A percentile compares a stretch with the other conserved stretches of the same genome.
These are phyloP conservation scores for Leucoma salicis DNA, from an alignment of 2,888 invertebrate genomes.

Conservation along the genomic window DNA sequence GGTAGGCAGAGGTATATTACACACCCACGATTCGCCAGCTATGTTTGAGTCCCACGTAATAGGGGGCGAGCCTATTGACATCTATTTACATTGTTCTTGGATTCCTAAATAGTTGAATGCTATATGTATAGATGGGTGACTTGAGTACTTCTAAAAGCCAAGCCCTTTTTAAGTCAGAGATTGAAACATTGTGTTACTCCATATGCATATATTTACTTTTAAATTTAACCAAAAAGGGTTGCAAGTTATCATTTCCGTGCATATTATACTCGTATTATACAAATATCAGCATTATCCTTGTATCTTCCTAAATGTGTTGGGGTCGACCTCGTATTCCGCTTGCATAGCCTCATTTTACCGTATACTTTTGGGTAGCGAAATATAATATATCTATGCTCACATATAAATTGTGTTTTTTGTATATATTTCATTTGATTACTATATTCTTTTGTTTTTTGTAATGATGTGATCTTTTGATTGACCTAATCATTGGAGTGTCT, in stretches of 20 bases:
- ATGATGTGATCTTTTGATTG: no score
- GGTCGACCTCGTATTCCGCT: conserved; percentile 8
- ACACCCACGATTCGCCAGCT: no score
- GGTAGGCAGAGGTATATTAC: no score
- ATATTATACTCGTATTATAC: conserved; percentile 6
- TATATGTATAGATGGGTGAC: no score
- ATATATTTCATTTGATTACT: not conserved
- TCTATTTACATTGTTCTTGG: no score
- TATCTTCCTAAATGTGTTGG: conserved; percentile 8
- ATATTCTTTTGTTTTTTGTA: not conserved
- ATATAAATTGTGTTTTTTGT: not conserved
- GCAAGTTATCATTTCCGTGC: conserved; percentile 8
- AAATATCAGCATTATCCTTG: conserved; percentile 12
- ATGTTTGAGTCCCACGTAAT: no score
- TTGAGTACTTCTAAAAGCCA: no score
- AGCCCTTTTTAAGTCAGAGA: no score
- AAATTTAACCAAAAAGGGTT: conserved; percentile 2
- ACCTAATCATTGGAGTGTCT: no score
- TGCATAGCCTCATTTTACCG: conserved; percentile 6
- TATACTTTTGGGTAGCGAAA: conserved; percentile 1
- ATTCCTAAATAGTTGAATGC: no score
- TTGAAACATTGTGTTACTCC: not conserved
- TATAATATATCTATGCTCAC: conserved; percentile 2
- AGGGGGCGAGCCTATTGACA: no score
- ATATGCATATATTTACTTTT: not conserved